Base-by-base conservation (phyloP, 2,888 invertebrate genomes). In the Ophion ventricosus region DNA sequence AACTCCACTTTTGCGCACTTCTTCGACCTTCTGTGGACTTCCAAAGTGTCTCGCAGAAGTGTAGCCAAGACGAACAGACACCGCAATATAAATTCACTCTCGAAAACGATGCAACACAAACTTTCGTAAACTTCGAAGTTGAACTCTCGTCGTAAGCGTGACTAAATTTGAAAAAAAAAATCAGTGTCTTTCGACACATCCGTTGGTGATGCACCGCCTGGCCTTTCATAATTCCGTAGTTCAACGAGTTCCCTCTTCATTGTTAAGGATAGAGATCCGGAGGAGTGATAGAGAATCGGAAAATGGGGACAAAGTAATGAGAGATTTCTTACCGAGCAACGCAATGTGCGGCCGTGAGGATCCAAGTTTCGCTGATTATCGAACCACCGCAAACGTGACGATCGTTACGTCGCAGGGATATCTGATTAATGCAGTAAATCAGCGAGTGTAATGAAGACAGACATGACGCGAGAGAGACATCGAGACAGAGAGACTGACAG, bases 321-420 rank as follows among this genome's bases (percentile, higher is more conserved):
- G 25, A 23, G 43, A 40, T 26, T 54, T 49, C 8, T 86, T 83
- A 88, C 88, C 86, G 80, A 66, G 86, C 61, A 7, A 91, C 88
- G 82, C 92, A 93, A 87, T 93, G 93, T 57, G 90, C 93, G 43
- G 92, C 93, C 11, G 92, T 92, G 79, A 93, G 35, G 64, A 89
- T 87, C 91, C 91, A 93, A 66, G 89, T 83, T 69, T 88, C 87
- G 70, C 88, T 87, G 86, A 93, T 90, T 72, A 93, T 90, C 26
- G 92, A 89, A 59, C 91, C 93, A 25, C 92, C 92, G 85, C 93
- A 93, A 64, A 86, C 76, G 84, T 92, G 92, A 5, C 87, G 83
- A 69, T 79, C 86, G 63, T 86, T 86, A 82, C 87, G 88, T 73
- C 88, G 89, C 35, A 92, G 77, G 10, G 92, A 92, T 79, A 92